Evolutionary conservation across 2,797 vertebrate species (phyloP), one percentile per base, ranked within the genome.

Genomic region (Balearica regulorum): DNA sequence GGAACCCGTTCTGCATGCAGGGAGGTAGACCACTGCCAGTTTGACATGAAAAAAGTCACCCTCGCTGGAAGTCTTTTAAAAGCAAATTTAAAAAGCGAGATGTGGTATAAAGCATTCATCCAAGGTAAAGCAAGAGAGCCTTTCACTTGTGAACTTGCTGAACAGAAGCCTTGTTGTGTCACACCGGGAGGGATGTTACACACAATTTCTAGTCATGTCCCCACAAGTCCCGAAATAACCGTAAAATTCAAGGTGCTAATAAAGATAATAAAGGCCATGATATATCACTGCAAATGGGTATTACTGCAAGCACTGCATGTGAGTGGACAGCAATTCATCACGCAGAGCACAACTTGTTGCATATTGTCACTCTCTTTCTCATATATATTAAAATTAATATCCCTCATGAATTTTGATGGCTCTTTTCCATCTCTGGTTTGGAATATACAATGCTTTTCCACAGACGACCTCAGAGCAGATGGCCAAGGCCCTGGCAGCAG

Each of bases 351-450:
- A 7, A 93, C 31, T 79, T 33, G 66, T 76, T 91, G 71, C 73
- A 66, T 89, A 83, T 84, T 84, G 71, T 60, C 55, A 51, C 51
- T 60, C 29, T 44, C 29, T 70, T 70, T 90, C 46, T 87, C 71
- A 77, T 89, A 85, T 65, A 89, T 94, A 87, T 93, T 92, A 93
- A 94, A 94, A 93, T 89, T 91, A 77, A 89, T 79, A 77, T 58
- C 48, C 28, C 10, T 93, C 58, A 87, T 92, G 68, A 95, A 95
- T 96, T 93, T 93, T 89, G 58, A 93, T 83, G 26, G 10, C 7
- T 83, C 43, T 54, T 92, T 44, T 79, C 46, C 2, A 0, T 35
- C 54, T 72, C 28, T 21, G 2, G 11, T 79, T 76, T 79, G 60
- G 29, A 93, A 91, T 73, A 33, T 13, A 37, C 55, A 77, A 48